phyloP scores from a whole-genome alignment of 35 echinoderm and acorn worm species.

The Ophioderma brevispina region DNA sequence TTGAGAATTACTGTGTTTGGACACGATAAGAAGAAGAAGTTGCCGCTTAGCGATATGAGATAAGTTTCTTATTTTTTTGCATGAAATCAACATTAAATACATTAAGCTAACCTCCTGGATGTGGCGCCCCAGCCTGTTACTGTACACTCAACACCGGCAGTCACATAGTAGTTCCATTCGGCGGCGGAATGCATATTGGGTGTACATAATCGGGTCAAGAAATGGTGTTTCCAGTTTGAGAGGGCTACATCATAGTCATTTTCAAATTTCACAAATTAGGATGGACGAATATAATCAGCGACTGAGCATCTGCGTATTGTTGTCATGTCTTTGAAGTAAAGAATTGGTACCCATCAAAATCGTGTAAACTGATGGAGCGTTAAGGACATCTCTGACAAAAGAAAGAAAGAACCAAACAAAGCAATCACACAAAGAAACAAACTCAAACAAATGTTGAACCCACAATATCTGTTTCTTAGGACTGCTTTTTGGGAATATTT shows the following conservation, averaged over 20 bases:
- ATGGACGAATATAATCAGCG: background rate
- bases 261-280: background rate
- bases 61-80: too few relatives aligned
- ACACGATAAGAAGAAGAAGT: too few relatives aligned
- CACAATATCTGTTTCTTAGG: too few relatives aligned
- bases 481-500: too few relatives aligned
- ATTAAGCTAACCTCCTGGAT: background rate
- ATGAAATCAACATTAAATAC: too few relatives aligned
- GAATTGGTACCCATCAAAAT: background rate
- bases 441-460: too few relatives aligned
- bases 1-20: too few relatives aligned
- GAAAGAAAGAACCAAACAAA: background rate
- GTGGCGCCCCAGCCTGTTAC: background rate
- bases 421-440: too few relatives aligned
- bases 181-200: background rate
- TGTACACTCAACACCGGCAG: background rate
- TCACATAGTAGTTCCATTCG: background rate
- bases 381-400: background rate
- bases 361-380: background rate
- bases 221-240: background rate
- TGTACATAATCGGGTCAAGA: background rate
- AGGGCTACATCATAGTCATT: background rate
- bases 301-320: background rate
- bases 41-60: too few relatives aligned
- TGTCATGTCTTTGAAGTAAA: background rate